Conservation (phyloP, 1,140 invertebrate species). For the Campoletis sonorensis region DNA sequence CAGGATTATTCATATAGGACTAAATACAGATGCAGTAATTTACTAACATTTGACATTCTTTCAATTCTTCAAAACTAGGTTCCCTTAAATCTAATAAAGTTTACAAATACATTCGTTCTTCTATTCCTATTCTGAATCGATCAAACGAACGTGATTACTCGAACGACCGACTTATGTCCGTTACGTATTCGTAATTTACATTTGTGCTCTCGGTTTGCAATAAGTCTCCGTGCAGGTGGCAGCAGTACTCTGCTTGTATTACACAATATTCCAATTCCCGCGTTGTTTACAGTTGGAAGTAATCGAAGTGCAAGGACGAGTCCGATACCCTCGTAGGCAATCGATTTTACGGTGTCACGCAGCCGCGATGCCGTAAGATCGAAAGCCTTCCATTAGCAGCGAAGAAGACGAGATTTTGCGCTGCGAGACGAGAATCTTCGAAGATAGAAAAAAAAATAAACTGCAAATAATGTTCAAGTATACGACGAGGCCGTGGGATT, state of each 20-base stretch:
- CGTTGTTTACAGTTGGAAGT: conserved; percentile 19
- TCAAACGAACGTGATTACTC: too few relatives aligned
- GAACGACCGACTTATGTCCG: not conserved
- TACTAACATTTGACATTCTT: too few relatives aligned
- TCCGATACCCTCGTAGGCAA: not conserved
- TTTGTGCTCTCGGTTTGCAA: not conserved
- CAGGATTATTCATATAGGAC: too few relatives aligned
- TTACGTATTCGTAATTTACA: not conserved
- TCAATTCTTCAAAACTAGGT: too few relatives aligned
- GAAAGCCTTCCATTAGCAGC: not conserved
- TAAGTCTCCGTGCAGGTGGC: not conserved
- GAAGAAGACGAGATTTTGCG: not conserved
- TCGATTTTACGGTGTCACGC: conserved; percentile 16
- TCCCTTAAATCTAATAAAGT: too few relatives aligned
- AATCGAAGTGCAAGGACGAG: conserved; percentile 4
- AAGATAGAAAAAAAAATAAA: not conserved
- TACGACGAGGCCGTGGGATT: conserved; percentile 43
- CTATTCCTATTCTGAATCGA: too few relatives aligned
- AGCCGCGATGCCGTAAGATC: not conserved
- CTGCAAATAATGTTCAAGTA: not conserved
- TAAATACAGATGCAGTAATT: too few relatives aligned
- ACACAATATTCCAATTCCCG: not conserved
- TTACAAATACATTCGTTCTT: too few relatives aligned
- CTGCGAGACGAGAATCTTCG: not conserved
- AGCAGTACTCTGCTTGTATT: not conserved